A percentile compares a stretch with the other conserved stretches of the same genome.
phyloP scores from a whole-genome alignment of 2,113 vertebrate genomes.

The Indicator indicator region DNA sequence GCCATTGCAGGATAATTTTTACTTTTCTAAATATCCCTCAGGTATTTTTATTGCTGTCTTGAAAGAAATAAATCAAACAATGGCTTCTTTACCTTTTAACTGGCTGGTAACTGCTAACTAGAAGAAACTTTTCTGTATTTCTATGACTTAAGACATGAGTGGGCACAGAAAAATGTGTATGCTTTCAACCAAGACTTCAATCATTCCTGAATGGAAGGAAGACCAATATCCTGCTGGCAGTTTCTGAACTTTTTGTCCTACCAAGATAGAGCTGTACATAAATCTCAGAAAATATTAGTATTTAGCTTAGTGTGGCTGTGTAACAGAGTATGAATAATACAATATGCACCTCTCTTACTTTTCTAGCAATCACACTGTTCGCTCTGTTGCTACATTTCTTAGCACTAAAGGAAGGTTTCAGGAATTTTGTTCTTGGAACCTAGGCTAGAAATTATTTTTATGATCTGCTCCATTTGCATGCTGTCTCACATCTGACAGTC shows the following conservation, averaged over 20 bases:
- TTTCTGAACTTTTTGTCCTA: constrained; percentile 29
- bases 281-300: constrained; percentile 19
- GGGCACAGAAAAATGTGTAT: not conserved
- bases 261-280: not conserved
- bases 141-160: not conserved
- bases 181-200: not conserved
- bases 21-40: not conserved
- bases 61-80: not conserved
- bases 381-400: not conserved
- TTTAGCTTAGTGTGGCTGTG: not conserved
- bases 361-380: constrained; percentile 1
- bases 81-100: not conserved
- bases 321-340: constrained; percentile 22
- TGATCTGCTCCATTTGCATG: constrained; percentile 58
- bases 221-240: not conserved
- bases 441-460: constrained; percentile 62
- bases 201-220: constrained; percentile 2
- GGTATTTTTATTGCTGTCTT: not conserved
- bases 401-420: constrained; percentile 35
- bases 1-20: not conserved
- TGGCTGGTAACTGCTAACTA: not conserved
- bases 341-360: not conserved
- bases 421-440: constrained; percentile 44
- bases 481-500: constrained; percentile 66
- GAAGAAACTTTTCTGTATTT: not conserved